A percentile compares a stretch with the other conserved stretches of the same genome.
Evolutionary conservation across 2,113 vertebrate species (phyloP).

Genomic region (Pterophyllum scalare): DNA sequence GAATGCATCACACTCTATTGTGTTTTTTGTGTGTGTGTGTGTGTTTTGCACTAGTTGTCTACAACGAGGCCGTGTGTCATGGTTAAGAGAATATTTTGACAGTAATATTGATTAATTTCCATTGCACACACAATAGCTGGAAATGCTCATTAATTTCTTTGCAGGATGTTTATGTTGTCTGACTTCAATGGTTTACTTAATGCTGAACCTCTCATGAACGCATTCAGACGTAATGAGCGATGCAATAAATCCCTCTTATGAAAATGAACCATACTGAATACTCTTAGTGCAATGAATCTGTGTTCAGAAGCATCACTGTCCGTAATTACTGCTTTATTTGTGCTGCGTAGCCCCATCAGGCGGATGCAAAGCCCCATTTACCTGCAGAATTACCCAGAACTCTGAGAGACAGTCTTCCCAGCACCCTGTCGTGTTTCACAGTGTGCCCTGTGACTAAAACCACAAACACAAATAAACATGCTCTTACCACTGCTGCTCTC

Average conservation of each 20-base stretch:
- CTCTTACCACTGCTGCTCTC: constrained; percentile 40
- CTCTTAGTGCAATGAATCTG: constrained; percentile 20
- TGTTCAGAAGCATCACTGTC: constrained; percentile 41
- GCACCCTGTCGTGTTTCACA: constrained; percentile 63
- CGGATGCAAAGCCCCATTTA: constrained; percentile 65
- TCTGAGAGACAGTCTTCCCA: constrained; percentile 45
- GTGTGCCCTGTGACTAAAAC: constrained; percentile 71
- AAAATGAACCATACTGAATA: constrained; percentile 53
- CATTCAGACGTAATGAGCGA: constrained; percentile 49
- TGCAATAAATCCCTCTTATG: constrained; percentile 47
- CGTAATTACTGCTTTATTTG: constrained; percentile 60
- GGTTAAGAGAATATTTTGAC: constrained; percentile 12
- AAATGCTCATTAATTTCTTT: constrained; percentile 28
- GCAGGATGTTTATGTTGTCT: constrained; percentile 35
- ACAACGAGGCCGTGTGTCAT: not conserved
- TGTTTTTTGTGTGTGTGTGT: not conserved
- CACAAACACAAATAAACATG: constrained; percentile 37
- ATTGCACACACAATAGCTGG: constrained; percentile 8
- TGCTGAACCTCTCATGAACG: constrained; percentile 28
- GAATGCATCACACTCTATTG: constrained; percentile 14
- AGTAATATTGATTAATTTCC: constrained; percentile 40
- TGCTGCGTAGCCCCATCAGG: constrained; percentile 51
- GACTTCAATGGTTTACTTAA: constrained; percentile 37
- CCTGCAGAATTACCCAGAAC: constrained; percentile 65
- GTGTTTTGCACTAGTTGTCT: not conserved